These are phyloP conservation scores for Lethrus apterus DNA, from an alignment of 1,140 invertebrate species.

Conservation along the genomic window DNA sequence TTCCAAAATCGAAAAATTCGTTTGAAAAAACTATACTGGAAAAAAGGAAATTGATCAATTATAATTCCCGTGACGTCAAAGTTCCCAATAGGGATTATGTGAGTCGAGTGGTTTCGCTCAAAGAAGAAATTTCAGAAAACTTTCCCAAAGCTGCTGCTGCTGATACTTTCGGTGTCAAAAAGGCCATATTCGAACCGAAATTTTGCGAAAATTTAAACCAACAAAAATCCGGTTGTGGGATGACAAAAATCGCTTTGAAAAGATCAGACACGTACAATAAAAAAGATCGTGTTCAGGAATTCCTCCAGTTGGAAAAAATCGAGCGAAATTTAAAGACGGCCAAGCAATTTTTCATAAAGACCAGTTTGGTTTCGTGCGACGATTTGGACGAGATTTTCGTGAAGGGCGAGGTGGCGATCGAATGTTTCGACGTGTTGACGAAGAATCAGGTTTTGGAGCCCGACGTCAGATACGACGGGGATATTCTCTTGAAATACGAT, in stretches of 20 bases:
- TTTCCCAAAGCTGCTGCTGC: no score
- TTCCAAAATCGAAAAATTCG: no score
- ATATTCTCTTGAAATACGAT: not conserved
- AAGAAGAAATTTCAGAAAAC: no score
- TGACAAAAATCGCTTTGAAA: not conserved
- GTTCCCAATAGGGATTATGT: no score
- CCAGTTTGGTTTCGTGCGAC: not conserved
- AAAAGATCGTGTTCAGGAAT: slow-evolving; percentile 1
- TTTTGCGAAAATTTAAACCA: slow-evolving; percentile 7
- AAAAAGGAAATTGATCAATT: no score
- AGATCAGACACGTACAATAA: slow-evolving; percentile 12
- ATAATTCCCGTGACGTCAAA: no score
- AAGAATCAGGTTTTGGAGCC: not conserved
- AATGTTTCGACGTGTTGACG: no score
- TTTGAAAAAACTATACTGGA: no score
- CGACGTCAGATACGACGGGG: not conserved
- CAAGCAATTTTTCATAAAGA: slow-evolving; percentile 1
- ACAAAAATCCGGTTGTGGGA: not conserved
- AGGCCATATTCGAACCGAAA: slow-evolving; percentile 16
- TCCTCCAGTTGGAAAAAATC: slow-evolving; percentile 1
- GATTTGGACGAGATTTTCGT: no score
- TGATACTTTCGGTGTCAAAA: slow-evolving; percentile 15
- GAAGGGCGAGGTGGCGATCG: not conserved
- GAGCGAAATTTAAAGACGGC: slow-evolving; percentile 5
- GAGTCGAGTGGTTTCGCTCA: no score